phyloP scores from a whole-genome alignment of 37 sponge, comb jelly and placozoan genomes.

The Halichondria panicea region DNA sequence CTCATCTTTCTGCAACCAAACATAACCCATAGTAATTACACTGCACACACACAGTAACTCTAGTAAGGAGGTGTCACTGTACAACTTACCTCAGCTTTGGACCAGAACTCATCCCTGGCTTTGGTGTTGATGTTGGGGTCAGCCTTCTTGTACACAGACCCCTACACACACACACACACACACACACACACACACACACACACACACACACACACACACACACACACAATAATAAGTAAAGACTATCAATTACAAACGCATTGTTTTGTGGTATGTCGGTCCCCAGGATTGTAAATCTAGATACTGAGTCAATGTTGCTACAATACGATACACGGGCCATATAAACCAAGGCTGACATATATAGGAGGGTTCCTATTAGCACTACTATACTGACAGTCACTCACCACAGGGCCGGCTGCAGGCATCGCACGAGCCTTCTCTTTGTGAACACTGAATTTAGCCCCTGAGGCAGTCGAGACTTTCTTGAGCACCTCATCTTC shows the following conservation, averaged over 20 bases:
- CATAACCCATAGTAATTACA: background rate
- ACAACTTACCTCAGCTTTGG: constrained; percentile 60
- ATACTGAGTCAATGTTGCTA: background rate
- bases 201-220: constrained; percentile 10
- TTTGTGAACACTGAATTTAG: constrained; percentile 89
- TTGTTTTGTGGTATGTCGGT: no score
- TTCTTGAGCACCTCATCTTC: constrained; percentile 68
- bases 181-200: constrained; percentile 5
- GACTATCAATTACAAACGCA: no score
- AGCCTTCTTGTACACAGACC: constrained; percentile 82
- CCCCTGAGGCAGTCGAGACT: constrained; percentile 89
- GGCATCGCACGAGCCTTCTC: constrained; percentile 75
- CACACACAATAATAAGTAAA: background rate
- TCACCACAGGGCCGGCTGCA: constrained; percentile 67
- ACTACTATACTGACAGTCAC: constrained; percentile 1
- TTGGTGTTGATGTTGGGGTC: constrained; percentile 69
- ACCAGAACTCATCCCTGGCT: constrained; percentile 80
- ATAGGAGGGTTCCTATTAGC: background rate
- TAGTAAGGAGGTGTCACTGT: background rate
- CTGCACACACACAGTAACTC: constrained; percentile 16
- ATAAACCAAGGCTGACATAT: background rate
- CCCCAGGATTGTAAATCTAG: no score
- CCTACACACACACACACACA: constrained; percentile 28
- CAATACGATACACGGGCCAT: background rate
- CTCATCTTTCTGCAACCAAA: constrained; percentile 19